Evolutionary conservation across 2,888 invertebrate genomes (phyloP), one percentile per base, ranked within the genome.

Genomic region (Epirrita christyi): DNA sequence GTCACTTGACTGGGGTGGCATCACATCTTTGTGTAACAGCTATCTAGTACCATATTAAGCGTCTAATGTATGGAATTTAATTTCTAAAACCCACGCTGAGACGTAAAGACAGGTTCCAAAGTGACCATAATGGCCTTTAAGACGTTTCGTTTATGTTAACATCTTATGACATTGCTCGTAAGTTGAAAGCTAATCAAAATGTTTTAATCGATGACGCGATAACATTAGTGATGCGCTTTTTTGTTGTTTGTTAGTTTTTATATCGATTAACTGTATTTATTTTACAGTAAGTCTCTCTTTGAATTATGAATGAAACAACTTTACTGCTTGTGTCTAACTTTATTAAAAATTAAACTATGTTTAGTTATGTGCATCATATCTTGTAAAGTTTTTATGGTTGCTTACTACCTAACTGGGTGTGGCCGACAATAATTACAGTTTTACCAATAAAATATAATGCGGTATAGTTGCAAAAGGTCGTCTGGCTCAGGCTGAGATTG

Each of bases 111-210:
- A 74, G 80, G 78, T 82, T 80, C 67, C 76, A 66, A 76, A 80
- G 75, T 73, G 74, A 72, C 73, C 73, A 69, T 80, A 80, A 85
- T 85, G 86, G 86, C 80, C 78, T 78, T 86, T 87, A 85, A 70
- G 85, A 78, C 86, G 77, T 88, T 88, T 83, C 70, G 76, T 77
- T 74, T 70, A 76, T 80, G 77, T 78, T 75, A 80, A 68, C 79
- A 80, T 83, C 85, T 83, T 84, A 88, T 87, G 87, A 88, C 89
- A 88, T 89, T 85, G 85, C 83, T 83, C 84, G 85, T 89, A 86
- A 88, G 88, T 88, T 88, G 90, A 91, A 88, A 90, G 89, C 89
- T 90, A 90, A 90, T 91, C 90, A 91, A 91, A 91, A 90, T 91
- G 90, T 90, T 91, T 90, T 90, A 89, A 91, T 90, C 90, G 89